These are phyloP conservation scores for Ophioninae sp. DNA, from an alignment of 2,888 invertebrate species.

Conservation along the genomic window DNA sequence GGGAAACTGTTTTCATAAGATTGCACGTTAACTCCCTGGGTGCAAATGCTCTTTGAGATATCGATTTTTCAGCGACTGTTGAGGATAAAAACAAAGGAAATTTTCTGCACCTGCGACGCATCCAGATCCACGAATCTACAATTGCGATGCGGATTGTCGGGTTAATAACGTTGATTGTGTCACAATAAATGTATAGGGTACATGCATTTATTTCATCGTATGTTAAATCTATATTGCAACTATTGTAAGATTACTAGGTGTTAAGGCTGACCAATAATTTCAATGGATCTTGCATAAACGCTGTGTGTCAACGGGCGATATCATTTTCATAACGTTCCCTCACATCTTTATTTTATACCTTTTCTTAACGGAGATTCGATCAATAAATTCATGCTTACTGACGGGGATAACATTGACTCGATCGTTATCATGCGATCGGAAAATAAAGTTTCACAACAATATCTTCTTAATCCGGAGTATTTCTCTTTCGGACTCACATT, in stretches of 20 bases:
- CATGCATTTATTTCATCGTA: slow-evolving; percentile 65
- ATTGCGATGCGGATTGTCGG: background rate
- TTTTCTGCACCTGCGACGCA: background rate
- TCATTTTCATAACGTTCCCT: slow-evolving; percentile 36
- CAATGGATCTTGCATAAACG: slow-evolving; percentile 61
- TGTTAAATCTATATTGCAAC: slow-evolving; percentile 68
- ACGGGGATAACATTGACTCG: slow-evolving; percentile 50
- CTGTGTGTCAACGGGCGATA: slow-evolving; percentile 57
- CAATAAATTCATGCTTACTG: slow-evolving; percentile 47
- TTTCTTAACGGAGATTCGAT: slow-evolving; percentile 51
- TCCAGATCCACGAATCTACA: background rate
- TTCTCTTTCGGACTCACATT: background rate
- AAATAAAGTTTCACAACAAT: slow-evolving; percentile 27
- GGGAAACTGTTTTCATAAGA: background rate
- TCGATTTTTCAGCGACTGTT: background rate
- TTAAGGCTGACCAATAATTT: slow-evolving; percentile 64
- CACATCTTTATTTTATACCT: slow-evolving; percentile 25
- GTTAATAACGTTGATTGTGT: slow-evolving; percentile 28
- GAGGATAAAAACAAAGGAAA: background rate
- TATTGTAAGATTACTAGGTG: slow-evolving; percentile 67
- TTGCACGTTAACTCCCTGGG: background rate
- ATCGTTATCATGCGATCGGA: slow-evolving; percentile 28
- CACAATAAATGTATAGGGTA: slow-evolving; percentile 66
- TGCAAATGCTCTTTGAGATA: background rate
- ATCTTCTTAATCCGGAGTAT: slow-evolving; percentile 27